Base-by-base conservation (phyloP, 35 echinoderm and acorn worm genomes). In the Holothuria glaberrima region DNA sequence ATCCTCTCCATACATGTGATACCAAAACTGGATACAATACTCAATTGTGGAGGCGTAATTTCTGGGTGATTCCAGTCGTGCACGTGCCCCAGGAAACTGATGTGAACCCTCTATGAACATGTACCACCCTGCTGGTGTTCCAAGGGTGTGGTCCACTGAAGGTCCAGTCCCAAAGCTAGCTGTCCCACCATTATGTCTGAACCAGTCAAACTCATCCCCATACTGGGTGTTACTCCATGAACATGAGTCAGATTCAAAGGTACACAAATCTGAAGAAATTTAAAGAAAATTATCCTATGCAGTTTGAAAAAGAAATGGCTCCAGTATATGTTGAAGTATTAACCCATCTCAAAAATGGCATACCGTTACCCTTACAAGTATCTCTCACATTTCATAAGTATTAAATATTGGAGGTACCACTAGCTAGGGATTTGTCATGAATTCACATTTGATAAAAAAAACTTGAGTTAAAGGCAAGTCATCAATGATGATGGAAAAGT, bases 161-260 rank as follows among this genome's bases (percentile, higher is more conserved):
- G 95, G 95, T 22, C 95, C 95, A 9, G 91, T 97, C 19, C 65
- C 64, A 48, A 88, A 71, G 29, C 61, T 86, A 12, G 56, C 48
- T 48, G 95, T 94, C 9, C 81, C 58, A 6, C 89, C 92, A 26
- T 89, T 97, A 22, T 82, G 77, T 24, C 89, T 60, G 21, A 93
- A 59, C 94, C 94, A 96, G 79, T 96, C 94, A 82, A 96, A 90
- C 48, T 98, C 90, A 78, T 98, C 95, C 19, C 82, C 92, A 88
- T 44, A 87, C 34, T 56, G 52, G 9, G 90, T 78, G 50, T 98
- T 89, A 21, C 89, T 72, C 88, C 91, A 98, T 5, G 45, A 88
- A 52, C 95, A 98, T 9, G 66, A 68, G 52, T 92, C 92, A 0
- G 24, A 75, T 56, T 98, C 95, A 94, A 98, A 98, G 60, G 94